Conservation (phyloP, 2,113 vertebrate species). For the Paramisgurnus dabryanus region DNA sequence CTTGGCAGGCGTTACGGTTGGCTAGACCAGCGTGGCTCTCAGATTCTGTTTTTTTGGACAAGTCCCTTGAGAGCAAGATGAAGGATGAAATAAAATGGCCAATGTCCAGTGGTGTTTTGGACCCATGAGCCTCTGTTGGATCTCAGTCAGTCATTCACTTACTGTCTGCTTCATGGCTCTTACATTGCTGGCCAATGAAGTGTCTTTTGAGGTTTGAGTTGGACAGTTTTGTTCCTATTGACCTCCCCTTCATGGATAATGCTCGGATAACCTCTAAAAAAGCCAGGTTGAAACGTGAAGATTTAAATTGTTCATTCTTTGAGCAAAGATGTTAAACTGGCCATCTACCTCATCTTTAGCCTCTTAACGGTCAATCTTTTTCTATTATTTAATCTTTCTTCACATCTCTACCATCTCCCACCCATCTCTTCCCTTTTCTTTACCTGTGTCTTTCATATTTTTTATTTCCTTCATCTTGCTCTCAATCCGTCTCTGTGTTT, state of each 20-base stretch:
- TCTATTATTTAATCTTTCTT: background rate
- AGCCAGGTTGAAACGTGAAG: conserved; percentile 2
- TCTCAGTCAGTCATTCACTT: conserved; percentile 36
- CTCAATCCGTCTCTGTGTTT: conserved; percentile 7
- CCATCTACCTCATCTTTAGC: background rate
- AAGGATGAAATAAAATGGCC: conserved; percentile 35
- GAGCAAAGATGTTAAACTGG: background rate
- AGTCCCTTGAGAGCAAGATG: conserved; percentile 54
- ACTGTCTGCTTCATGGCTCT: conserved; percentile 23
- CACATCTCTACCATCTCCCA: background rate
- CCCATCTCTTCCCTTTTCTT: background rate
- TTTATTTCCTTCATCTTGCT: background rate
- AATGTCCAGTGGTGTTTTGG: conserved; percentile 42
- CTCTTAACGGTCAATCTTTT: background rate
- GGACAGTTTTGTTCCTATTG: conserved; percentile 3
- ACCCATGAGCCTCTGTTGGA: conserved; percentile 41
- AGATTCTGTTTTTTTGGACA: conserved; percentile 55
- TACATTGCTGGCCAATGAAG: conserved; percentile 33
- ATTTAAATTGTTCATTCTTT: background rate
- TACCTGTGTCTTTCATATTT: background rate
- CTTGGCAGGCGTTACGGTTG: conserved; percentile 30
- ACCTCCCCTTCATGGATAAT: background rate
- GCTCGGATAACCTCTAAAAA: background rate
- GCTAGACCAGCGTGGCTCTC: conserved; percentile 39
- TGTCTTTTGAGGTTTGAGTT: conserved; percentile 17